phyloP scores from a whole-genome alignment of 2,797 vertebrate genomes.

The Hoplostethus mediterraneus region DNA sequence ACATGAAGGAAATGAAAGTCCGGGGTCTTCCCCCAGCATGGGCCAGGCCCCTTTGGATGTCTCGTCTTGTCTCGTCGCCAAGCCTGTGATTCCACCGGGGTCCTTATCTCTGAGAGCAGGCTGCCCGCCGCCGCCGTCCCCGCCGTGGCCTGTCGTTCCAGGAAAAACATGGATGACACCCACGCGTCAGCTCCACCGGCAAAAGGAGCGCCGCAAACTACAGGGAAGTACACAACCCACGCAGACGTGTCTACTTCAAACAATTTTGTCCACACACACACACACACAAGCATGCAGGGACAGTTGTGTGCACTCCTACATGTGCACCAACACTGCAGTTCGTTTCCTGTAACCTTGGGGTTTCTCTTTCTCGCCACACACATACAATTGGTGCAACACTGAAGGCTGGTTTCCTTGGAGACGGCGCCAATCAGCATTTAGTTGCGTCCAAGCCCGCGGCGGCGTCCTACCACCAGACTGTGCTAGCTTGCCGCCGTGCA shows the following conservation, averaged over 20 bases:
- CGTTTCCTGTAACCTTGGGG: neutral
- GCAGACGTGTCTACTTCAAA: slow-evolving; percentile 33
- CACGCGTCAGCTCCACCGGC: slow-evolving; percentile 9
- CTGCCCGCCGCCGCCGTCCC: slow-evolving; percentile 33
- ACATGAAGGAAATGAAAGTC: slow-evolving; percentile 55
- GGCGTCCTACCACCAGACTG: too few species aligned
- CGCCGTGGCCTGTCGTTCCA: slow-evolving; percentile 22
- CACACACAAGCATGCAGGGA: neutral
- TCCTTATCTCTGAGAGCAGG: slow-evolving; percentile 74
- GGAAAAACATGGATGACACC: slow-evolving; percentile 52
- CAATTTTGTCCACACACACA: neutral
- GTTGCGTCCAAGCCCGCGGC: slow-evolving; percentile 24
- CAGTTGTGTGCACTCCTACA: neutral
- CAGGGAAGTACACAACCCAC: slow-evolving; percentile 13
- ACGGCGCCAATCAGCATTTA: slow-evolving; percentile 32
- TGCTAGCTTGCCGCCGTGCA: too few species aligned
- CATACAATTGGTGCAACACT: slow-evolving; percentile 4
- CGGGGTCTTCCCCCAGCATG: slow-evolving; percentile 44
- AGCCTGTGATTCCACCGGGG: slow-evolving; percentile 51
- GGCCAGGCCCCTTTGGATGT: slow-evolving; percentile 23
- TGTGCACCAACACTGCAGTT: too few species aligned
- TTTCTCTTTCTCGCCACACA: slow-evolving; percentile 8
- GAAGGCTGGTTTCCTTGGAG: slow-evolving; percentile 45
- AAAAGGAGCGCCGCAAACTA: slow-evolving; percentile 21
- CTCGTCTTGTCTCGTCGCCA: slow-evolving; percentile 53